Base-by-base conservation (phyloP, 2,888 invertebrate species). In the Limnephilus rhombicus region DNA sequence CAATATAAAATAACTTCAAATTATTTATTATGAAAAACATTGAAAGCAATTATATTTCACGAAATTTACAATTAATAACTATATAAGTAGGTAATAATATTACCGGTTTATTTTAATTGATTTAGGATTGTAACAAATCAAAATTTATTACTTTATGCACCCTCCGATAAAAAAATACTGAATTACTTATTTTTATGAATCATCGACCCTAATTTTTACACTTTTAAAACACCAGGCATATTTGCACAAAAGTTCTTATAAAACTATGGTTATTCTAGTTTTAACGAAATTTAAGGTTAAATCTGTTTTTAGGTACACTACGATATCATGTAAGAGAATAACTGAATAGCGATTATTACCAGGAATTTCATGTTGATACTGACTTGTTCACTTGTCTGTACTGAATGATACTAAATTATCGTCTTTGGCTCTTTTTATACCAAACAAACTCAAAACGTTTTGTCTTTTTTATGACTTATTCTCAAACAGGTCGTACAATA, bases 301-400 rank as follows among this genome's bases (percentile, higher is more conserved):
- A 68, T 68, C 7, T 68, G 5, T 68, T 68, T 7, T 24, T 1
- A n/a, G n/a, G n/a, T n/a, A 68, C 24, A 18, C 24, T 68, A 68
- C 24, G 53, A 68, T 49, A 49, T 68, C 18, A 68, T 53, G 53
- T n/a, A n/a, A 68, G 68, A 68, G 68, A 68, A n/a, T 68, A 68
- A 68, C 68, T 68, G 68, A 68, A 68, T 2, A 68, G 24, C 24
- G 68, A 68, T 82, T 82, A 82, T 88, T 92, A 92, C 92, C 90
- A 92, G 85, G 41, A 92, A 91, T 82, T 92, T 92, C 92, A 92
- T 92, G 34, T 86, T 86, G 85, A 34, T 83, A 80, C n/a, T 85
- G 91, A 11, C 68, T 83, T 89, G 83, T 41, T 85, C 68, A 83
- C 91, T 31, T 31, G 15, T 91, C 81, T 80, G 9, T 88, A 89